A percentile compares a stretch with the other conserved stretches of the same genome.
Evolutionary conservation across 2,888 invertebrate genomes (phyloP).

Genomic region (Patella ulyssiponensis): DNA sequence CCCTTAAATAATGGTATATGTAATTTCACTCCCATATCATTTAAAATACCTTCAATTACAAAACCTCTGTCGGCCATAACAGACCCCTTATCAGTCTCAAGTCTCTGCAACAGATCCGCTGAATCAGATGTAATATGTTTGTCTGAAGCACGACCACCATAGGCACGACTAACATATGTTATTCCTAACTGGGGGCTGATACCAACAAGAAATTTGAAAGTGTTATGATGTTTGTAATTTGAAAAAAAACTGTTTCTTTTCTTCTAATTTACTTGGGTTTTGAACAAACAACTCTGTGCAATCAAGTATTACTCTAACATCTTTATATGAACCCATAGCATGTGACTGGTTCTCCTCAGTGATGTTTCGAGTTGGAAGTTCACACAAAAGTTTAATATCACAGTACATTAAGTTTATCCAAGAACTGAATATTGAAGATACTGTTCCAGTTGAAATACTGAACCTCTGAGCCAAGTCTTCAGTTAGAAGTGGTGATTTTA

Average conservation of each 20-base stretch:
- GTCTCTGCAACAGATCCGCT: no score
- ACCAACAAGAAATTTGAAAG: constrained; percentile 33
- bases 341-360: constrained; percentile 17
- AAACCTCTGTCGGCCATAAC: constrained; percentile 36
- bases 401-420: constrained; percentile 27
- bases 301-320: constrained; percentile 27
- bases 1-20: constrained; percentile 34
- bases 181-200: constrained; percentile 32
- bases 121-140: no score
- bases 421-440: constrained; percentile 18
- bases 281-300: constrained; percentile 29
- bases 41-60: constrained; percentile 17
- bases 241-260: constrained; percentile 26
- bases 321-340: constrained; percentile 16
- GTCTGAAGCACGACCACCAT: constrained; percentile 33
- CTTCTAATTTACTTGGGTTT: constrained; percentile 25
- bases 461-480: constrained; percentile 21
- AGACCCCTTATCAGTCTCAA: constrained; percentile 21
- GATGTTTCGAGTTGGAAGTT: constrained; percentile 17
- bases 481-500: constrained; percentile 18
- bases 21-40: constrained; percentile 29
- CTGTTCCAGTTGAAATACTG: constrained; percentile 10
- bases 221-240: constrained; percentile 33
- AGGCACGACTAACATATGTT: constrained; percentile 31
- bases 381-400: constrained; percentile 24